Evolutionary conservation across 2,113 vertebrate genomes (phyloP).

Genomic region (Chamaetylas fuelleborni): DNA sequence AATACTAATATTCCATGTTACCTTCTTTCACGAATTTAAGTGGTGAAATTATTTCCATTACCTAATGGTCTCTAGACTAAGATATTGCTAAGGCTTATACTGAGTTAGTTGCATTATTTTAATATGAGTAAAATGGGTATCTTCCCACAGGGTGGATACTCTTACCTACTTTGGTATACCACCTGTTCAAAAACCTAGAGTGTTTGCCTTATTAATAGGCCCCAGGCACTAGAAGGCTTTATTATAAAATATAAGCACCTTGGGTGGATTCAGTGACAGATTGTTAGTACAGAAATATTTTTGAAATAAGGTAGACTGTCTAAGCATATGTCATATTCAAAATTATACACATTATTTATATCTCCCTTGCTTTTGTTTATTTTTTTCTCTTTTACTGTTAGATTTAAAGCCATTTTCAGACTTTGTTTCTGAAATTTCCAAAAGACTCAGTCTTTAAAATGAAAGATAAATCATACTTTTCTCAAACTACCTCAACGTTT

Average conservation of each 20-base stretch:
- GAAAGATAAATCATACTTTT: not conserved
- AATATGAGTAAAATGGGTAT: not conserved
- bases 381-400: not conserved
- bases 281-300: not conserved
- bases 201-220: not conserved
- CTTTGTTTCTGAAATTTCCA: not conserved
- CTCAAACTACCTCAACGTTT: not conserved
- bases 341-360: not conserved
- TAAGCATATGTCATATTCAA: not conserved
- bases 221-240: not conserved
- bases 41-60: not conserved
- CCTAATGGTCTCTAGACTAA: not conserved
- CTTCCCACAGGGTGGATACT: not conserved
- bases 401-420: not conserved
- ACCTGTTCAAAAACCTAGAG: not conserved
- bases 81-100: not conserved
- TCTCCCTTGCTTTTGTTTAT: rapidly evolving
- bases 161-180: not conserved
- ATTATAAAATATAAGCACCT: not conserved
- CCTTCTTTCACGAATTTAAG: not conserved
- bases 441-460: not conserved
- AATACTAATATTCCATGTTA: not conserved
- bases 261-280: not conserved
- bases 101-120: not conserved
- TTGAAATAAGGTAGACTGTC: not conserved